Percentiles rank a stretch among this genome's conserved stretches.
These are phyloP conservation scores for Oreochromis spilurus DNA, from an alignment of 2,113 vertebrate genomes.

Conservation along the genomic window DNA sequence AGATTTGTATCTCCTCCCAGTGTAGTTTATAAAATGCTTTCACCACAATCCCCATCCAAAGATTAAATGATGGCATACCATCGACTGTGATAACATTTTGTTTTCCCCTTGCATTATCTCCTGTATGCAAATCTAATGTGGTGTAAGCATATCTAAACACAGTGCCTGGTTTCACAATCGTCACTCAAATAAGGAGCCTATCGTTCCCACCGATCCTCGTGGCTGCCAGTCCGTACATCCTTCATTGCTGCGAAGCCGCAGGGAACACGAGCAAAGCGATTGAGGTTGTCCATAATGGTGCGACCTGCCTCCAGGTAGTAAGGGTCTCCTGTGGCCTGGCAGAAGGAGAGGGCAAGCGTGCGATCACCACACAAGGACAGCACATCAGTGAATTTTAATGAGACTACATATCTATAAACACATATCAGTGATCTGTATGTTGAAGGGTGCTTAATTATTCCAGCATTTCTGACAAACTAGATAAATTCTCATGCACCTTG, in stretches of 20 bases:
- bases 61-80: not conserved
- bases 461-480: not conserved
- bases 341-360: not conserved
- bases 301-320: conserved; percentile 97
- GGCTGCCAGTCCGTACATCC: conserved; percentile 95
- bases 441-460: not conserved
- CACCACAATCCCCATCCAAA: not conserved
- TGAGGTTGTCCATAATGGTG: conserved; percentile 95
- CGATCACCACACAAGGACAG: not conserved
- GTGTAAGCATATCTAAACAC: not conserved
- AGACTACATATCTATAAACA: not conserved
- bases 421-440: not conserved
- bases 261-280: conserved; percentile 93
- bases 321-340: conserved; percentile 91
- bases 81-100: not conserved
- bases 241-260: conserved; percentile 98
- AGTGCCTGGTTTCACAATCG: not conserved
- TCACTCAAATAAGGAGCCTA: not conserved
- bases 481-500: not conserved
- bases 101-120: not conserved
- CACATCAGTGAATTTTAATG: not conserved
- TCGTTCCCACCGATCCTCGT: conserved; percentile 87
- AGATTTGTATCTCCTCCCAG: not conserved
- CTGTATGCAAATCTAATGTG: not conserved
- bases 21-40: not conserved